phyloP scores from a whole-genome alignment of 2,797 vertebrate genomes.

The Enteromius unitaeniatus region DNA sequence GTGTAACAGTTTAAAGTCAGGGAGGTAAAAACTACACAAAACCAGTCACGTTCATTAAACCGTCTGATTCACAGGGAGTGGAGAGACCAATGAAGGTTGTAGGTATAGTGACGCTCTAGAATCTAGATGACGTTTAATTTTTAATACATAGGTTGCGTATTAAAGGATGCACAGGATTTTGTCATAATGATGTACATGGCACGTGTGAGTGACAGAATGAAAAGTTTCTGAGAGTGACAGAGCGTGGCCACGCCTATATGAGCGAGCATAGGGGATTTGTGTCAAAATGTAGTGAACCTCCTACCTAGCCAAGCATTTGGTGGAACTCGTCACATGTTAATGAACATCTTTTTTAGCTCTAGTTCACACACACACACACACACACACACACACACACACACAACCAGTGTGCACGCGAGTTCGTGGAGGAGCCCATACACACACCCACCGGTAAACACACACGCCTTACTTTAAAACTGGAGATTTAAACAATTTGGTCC shows the following conservation, averaged over 20 bases:
- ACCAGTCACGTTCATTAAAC: neutral
- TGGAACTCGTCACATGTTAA: neutral
- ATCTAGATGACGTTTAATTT: neutral
- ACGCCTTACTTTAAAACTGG: constrained; percentile 5
- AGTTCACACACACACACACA: neutral
- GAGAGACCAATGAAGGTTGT: neutral
- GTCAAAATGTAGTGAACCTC: constrained; percentile 1
- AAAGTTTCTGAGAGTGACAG: neutral
- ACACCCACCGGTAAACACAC: neutral
- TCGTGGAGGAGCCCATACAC: neutral
- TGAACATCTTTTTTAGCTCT: neutral
- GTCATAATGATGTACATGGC: neutral
- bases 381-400: neutral
- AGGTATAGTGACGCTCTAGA: neutral
- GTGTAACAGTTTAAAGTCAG: neutral
- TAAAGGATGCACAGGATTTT: neutral
- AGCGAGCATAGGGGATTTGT: neutral
- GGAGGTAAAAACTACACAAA: neutral
- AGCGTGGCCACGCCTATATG: constrained; percentile 11
- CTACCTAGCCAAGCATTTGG: neutral
- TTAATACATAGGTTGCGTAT: neutral
- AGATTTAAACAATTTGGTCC: neutral
- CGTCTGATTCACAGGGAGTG: neutral
- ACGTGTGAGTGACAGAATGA: neutral
- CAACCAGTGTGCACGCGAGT: neutral